phyloP scores from a whole-genome alignment of 2,797 vertebrate genomes.

The Rhynchotus rufescens region DNA sequence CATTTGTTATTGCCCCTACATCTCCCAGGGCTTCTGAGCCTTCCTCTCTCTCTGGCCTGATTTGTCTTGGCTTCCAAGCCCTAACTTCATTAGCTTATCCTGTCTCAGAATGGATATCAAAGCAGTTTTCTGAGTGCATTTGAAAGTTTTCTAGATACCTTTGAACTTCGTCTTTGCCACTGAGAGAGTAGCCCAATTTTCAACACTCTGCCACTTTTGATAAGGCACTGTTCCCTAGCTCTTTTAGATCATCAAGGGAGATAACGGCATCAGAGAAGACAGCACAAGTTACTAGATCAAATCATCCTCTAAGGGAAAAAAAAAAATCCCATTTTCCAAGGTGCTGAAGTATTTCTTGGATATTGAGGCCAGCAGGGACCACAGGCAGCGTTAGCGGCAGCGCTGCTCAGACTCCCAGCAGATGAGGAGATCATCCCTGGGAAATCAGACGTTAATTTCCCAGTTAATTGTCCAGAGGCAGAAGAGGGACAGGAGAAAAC shows the following conservation, averaged over 20 bases:
- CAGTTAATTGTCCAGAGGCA: neutral
- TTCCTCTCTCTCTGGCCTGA: neutral
- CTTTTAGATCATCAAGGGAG: neutral
- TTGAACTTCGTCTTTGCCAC: neutral
- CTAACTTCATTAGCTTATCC: conserved; percentile 37
- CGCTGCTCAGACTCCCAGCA: neutral
- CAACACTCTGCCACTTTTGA: conserved; percentile 22
- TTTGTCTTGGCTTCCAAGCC: conserved; percentile 34
- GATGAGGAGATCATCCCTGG: neutral
- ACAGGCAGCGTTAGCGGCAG: neutral
- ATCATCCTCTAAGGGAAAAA: neutral
- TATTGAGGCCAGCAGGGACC: neutral
- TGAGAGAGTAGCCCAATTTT: conserved; percentile 27
- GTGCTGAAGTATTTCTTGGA: neutral
- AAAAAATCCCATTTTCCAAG: neutral
- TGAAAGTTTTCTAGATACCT: conserved; percentile 18
- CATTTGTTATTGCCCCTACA: conserved; percentile 1
- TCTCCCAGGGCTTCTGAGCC: neutral
- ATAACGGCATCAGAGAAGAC: neutral
- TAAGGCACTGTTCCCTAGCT: conserved; percentile 14
- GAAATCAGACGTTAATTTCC: neutral
- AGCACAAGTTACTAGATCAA: neutral
- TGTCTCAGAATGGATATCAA: conserved; percentile 21
- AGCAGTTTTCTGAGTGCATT: conserved; percentile 24
- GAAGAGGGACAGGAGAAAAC: neutral